A percentile compares a stretch with the other conserved stretches of the same genome.
Conservation (phyloP, 53 echinoderm and acorn worm genomes). For the Holothuria leucospilota region DNA sequence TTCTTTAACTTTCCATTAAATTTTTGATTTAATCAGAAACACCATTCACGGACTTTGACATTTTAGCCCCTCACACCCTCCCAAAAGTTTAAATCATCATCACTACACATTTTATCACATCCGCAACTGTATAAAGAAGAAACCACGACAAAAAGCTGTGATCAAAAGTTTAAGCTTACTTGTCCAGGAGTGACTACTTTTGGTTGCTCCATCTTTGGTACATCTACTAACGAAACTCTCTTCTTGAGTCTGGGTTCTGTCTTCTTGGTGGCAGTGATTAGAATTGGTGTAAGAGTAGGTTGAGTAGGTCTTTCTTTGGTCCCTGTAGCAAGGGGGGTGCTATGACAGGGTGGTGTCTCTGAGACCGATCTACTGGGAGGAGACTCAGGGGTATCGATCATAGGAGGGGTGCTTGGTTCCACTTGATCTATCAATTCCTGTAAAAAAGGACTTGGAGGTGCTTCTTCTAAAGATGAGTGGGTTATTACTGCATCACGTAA, state of each 20-base stretch:
- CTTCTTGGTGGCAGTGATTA: slow-evolving; percentile 26
- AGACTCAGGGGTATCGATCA: not conserved
- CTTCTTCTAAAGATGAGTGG: not conserved
- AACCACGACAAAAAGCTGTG: too few species aligned
- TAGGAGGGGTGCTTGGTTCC: slow-evolving; percentile 16
- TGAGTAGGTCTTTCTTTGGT: not conserved
- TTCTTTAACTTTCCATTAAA: too few species aligned
- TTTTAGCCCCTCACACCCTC: too few species aligned
- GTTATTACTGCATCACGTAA: not conserved
- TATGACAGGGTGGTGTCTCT: not conserved
- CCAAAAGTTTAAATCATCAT: too few species aligned
- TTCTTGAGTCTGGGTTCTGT: not conserved
- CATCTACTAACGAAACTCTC: not conserved
- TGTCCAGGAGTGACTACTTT: slow-evolving; percentile 31
- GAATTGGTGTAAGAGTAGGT: slow-evolving; percentile 21
- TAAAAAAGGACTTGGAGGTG: slow-evolving; percentile 36
- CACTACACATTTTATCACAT: too few species aligned
- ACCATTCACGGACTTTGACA: too few species aligned
- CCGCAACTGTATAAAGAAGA: too few species aligned
- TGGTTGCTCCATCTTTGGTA: not conserved
- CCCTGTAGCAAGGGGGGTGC: slow-evolving; percentile 16
- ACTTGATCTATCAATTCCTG: slow-evolving; percentile 26
- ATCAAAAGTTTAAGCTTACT: not conserved
- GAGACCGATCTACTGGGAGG: not conserved
- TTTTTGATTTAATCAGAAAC: too few species aligned